Conservation (phyloP, 2,888 invertebrate genomes). For the Leuctra nigra region DNA sequence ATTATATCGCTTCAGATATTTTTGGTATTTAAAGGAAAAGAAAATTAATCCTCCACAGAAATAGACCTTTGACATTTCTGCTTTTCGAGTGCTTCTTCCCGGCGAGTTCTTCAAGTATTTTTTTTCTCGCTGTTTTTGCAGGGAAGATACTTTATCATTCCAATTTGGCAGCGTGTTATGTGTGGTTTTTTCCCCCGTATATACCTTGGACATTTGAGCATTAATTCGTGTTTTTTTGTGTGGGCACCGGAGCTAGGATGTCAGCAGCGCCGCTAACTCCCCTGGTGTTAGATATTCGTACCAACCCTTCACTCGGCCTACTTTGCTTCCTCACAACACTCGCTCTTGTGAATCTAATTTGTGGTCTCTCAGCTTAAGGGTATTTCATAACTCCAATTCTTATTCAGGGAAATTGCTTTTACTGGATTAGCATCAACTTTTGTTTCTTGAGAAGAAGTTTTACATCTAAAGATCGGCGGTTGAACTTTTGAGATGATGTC, state of each 20-base stretch:
- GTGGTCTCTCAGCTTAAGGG: not conserved
- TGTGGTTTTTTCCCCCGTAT: not conserved
- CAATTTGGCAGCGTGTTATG: slow-evolving; percentile 6
- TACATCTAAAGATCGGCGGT: slow-evolving; percentile 1
- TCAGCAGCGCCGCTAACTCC: not conserved
- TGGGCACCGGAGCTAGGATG: too few species aligned
- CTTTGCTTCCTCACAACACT: too few species aligned
- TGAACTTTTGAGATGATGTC: slow-evolving; percentile 11
- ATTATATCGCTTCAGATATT: slow-evolving; percentile 5
- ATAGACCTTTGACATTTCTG: not conserved
- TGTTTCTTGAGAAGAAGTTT: slow-evolving; percentile 5
- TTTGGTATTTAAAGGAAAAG: not conserved
- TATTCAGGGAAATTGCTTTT: slow-evolving; percentile 8
- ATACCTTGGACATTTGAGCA: not conserved
- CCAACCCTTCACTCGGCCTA: not conserved
- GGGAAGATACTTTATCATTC: slow-evolving; percentile 1
- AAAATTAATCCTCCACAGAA: not conserved
- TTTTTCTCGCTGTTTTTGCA: not conserved
- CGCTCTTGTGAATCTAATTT: too few species aligned
- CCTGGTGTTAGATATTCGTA: not conserved
- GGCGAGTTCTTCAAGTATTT: not conserved
- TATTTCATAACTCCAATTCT: slow-evolving; percentile 2
- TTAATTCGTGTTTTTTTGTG: slow-evolving; percentile 3
- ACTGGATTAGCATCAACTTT: slow-evolving; percentile 3
- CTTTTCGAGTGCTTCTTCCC: not conserved